Base-by-base conservation (phyloP, 2,888 invertebrate species). In the Athetis lepigone region DNA sequence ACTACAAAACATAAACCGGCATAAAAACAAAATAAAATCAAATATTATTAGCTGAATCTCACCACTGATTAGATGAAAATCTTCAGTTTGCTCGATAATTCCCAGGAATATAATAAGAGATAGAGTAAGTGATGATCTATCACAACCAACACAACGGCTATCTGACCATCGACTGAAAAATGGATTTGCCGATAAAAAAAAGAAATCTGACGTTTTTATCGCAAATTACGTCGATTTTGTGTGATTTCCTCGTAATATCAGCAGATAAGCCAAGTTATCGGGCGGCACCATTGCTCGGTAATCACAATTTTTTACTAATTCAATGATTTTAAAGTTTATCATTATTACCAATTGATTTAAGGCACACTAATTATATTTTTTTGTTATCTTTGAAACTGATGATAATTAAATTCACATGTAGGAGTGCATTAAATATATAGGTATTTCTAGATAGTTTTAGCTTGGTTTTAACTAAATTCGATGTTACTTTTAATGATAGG, bases 161-260 rank as follows among this genome's bases (percentile, higher is more conserved):
- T 95, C 94, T 88, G 80, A 59, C 86, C 71, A 93, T 94, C 90
- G 92, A 94, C 93, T 94, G 92, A 92, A 93, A 90, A 88, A 90
- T 83, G 88, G 91, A 90, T 91, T 91, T 88, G 75, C 80, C 86
- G 93, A 94, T 93, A 92, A 91, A 84, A 84, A 82, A 82, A 85
- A 88, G 83, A 90, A 91, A 92, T 90, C 92, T 87, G 82, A 86
- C 79, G 84, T 86, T 84, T 80, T 93, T 94, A 94, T 94, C 94
- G 88, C 87, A 90, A 94, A 90, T 93, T 92, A 92, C 88, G 85
- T 89, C 82, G 83, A 87, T 89, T 89, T 88, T 83, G 70, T 84
- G 79, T 82, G 90, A 92, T 92, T 93, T 90, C 88, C 83, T 82
- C 82, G 85, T 88, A 86, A 87, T 88, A 83, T 88, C 85, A 70